Conservation (phyloP, 2,797 vertebrate species). For the Benthosema pterotum region DNA sequence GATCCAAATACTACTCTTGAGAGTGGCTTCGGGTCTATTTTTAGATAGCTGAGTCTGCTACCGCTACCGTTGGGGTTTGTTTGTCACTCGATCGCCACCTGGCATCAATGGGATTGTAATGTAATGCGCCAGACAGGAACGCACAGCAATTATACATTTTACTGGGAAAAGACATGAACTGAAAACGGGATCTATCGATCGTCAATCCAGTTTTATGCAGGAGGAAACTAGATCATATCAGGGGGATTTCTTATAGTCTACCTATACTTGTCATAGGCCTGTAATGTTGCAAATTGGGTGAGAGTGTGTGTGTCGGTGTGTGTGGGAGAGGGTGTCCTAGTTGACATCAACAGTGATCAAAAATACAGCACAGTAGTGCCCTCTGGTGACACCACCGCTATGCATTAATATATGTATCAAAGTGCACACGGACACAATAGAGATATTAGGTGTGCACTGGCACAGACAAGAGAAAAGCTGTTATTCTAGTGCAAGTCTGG, state of each 20-base stretch:
- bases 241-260: too few species aligned
- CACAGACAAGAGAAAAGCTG: conserved; percentile 19
- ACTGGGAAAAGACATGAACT: too few species aligned
- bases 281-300: too few species aligned
- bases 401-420: conserved; percentile 69
- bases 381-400: conserved; percentile 78
- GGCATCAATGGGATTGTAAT: conserved; percentile 11
- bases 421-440: conserved; percentile 43
- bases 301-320: too few species aligned
- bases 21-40: conserved; percentile 16
- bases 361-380: conserved; percentile 78
- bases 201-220: too few species aligned
- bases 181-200: too few species aligned
- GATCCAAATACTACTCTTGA: neutral
- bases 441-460: conserved; percentile 35
- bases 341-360: conserved; percentile 59
- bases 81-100: conserved; percentile 41
- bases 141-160: too few species aligned
- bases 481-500: conserved; percentile 11
- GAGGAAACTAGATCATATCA: too few species aligned
- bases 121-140: too few species aligned
- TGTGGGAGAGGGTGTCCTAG: conserved; percentile 29
- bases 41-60: conserved; percentile 26
- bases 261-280: neutral
- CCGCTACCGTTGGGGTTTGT: conserved; percentile 27